A percentile compares a stretch with the other conserved stretches of the same genome.
Conservation (phyloP, 2,888 invertebrate species). For the Epistrophella euchroma region DNA sequence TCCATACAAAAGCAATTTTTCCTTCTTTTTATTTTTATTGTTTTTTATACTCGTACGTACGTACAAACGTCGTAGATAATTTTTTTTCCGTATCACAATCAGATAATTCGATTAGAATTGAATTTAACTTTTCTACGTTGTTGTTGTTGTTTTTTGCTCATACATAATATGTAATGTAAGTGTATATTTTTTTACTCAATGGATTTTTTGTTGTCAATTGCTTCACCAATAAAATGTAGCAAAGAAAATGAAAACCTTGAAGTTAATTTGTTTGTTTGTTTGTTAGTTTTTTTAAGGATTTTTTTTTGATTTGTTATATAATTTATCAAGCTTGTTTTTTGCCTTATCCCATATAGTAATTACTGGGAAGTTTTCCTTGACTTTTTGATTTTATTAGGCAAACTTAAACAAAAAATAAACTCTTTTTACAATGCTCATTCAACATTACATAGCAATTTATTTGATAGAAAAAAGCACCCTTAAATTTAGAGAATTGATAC, state of each 20-base stretch:
- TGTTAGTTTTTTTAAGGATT: conserved; percentile 4
- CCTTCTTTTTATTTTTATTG: conserved; percentile 36
- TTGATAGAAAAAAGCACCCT: not conserved
- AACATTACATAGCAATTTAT: not conserved
- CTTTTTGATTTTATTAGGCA: conserved; percentile 11
- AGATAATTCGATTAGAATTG: conserved; percentile 65
- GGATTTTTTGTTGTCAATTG: conserved; percentile 35
- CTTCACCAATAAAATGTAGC: conserved; percentile 32
- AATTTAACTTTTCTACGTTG: conserved; percentile 51
- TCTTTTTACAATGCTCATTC: not conserved
- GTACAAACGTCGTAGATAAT: not conserved
- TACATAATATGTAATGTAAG: not conserved
- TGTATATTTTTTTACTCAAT: not conserved
- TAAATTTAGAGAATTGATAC: too few species aligned
- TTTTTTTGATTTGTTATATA: conserved; percentile 14
- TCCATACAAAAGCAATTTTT: conserved; percentile 33
- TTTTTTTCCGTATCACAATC: not conserved
- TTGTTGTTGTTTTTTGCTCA: conserved; percentile 6
- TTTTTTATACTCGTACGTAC: conserved; percentile 14
- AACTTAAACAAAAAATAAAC: not conserved
- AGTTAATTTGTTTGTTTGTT: conserved; percentile 53
- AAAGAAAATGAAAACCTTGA: conserved; percentile 50
- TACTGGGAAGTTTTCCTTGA: not conserved
- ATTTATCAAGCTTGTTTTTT: conserved; percentile 9
- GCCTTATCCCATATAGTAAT: not conserved